A percentile compares a stretch with the other conserved stretches of the same genome.
Evolutionary conservation across 2,888 invertebrate species (phyloP).

Genomic region (Desoria tigrina): DNA sequence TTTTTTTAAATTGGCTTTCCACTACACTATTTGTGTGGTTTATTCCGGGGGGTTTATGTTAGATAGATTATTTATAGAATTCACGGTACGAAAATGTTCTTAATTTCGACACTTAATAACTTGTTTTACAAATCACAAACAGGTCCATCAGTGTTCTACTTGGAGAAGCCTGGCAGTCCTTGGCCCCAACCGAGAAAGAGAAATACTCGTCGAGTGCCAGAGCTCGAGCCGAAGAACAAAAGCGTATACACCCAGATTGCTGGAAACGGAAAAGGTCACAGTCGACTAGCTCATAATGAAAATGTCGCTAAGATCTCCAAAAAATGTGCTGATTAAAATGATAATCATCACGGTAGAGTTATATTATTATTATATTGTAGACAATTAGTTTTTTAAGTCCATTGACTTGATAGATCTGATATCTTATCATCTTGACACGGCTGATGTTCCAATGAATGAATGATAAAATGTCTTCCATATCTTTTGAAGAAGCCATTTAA

Average conservation of each 20-base stretch:
- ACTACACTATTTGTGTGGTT: too few species aligned
- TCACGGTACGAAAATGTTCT: too few species aligned
- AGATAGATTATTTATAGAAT: too few species aligned
- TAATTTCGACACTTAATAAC: too few species aligned
- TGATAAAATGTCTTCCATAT: too few species aligned
- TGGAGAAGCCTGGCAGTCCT: slow-evolving; percentile 60
- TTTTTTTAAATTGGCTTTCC: too few species aligned
- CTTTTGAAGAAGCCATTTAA: too few species aligned
- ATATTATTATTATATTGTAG: slow-evolving; percentile 25
- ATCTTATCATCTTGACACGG: background rate
- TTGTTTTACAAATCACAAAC: too few species aligned
- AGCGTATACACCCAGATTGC: slow-evolving; percentile 60
- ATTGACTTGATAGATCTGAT: slow-evolving; percentile 1
- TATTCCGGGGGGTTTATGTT: too few species aligned
- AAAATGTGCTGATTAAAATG: slow-evolving; percentile 24
- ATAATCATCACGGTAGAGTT: slow-evolving; percentile 15
- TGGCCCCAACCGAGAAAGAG: slow-evolving; percentile 57
- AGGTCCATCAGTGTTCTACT: slow-evolving; percentile 61
- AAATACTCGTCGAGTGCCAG: slow-evolving; percentile 58
- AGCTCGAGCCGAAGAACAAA: slow-evolving; percentile 59
- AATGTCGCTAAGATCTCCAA: slow-evolving; percentile 39
- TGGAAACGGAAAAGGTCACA: slow-evolving; percentile 60
- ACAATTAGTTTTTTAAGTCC: background rate
- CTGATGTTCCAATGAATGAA: too few species aligned
- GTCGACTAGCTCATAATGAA: slow-evolving; percentile 53